Evolutionary conservation across 2,113 vertebrate species (phyloP).

Genomic region (Seriola aureovittata): DNA sequence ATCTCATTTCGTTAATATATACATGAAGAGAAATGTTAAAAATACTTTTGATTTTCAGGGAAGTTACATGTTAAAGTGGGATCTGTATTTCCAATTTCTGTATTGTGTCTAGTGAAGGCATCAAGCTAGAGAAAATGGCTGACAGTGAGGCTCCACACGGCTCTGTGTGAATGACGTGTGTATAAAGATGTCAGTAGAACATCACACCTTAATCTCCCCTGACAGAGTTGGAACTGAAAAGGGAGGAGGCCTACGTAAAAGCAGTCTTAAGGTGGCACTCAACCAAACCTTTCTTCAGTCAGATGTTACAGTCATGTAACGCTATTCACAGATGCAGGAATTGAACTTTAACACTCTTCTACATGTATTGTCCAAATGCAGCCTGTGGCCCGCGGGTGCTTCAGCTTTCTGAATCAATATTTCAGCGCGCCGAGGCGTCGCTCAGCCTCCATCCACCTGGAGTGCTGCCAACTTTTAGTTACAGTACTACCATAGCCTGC

Average conservation of each 20-base stretch:
- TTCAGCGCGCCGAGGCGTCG: slow-evolving; percentile 73
- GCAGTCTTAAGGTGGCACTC: slow-evolving; percentile 20
- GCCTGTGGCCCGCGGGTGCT: slow-evolving; percentile 60
- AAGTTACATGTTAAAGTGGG: too few relatives aligned
- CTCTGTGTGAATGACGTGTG: not conserved
- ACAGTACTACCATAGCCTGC: slow-evolving; percentile 56
- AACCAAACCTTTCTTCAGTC: slow-evolving; percentile 22
- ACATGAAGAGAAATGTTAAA: not conserved
- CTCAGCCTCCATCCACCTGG: slow-evolving; percentile 78
- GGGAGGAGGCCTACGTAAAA: not conserved
- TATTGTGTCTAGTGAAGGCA: not conserved
- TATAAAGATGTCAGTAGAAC: slow-evolving; percentile 25
- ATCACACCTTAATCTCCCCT: slow-evolving; percentile 5
- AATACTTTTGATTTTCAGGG: not conserved
- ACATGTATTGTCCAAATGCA: slow-evolving; percentile 65
- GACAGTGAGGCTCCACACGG: not conserved
- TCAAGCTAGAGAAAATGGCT: not conserved
- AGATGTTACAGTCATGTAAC: slow-evolving; percentile 23
- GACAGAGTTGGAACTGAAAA: slow-evolving; percentile 25
- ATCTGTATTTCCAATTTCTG: too few relatives aligned
- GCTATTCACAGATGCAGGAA: slow-evolving; percentile 28
- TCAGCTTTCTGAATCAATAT: slow-evolving; percentile 78
- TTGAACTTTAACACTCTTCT: slow-evolving; percentile 58
- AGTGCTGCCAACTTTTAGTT: slow-evolving; percentile 73
- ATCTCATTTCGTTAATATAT: not conserved